Evolutionary conservation across 2,797 vertebrate species (phyloP).

Genomic region (Chloroceryle amazona): DNA sequence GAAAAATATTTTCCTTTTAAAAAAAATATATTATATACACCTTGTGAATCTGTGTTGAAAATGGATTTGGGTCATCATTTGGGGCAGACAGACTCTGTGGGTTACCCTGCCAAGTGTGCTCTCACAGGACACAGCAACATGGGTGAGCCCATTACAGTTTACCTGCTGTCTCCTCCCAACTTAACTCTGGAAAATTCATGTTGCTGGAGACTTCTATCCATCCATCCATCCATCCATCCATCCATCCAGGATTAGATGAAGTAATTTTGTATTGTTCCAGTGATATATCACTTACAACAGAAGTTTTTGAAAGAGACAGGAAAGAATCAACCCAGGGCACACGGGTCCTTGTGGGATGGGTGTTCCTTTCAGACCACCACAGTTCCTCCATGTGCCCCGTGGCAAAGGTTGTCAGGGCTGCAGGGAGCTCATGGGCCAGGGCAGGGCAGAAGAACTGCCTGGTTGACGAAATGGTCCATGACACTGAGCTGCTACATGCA

Average conservation of each 20-base stretch:
- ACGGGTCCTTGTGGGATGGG: not conserved
- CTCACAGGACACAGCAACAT: not conserved
- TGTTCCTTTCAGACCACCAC: not conserved
- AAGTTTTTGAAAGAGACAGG: not conserved
- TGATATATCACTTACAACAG: not conserved
- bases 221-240: not conserved
- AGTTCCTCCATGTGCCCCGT: accelerated
- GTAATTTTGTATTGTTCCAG: not conserved
- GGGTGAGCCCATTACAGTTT: not conserved
- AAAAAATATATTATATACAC: not conserved
- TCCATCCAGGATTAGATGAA: not conserved
- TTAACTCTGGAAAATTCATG: not conserved
- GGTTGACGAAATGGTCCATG: not conserved
- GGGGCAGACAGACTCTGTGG: not conserved
- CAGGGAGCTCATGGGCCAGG: not conserved
- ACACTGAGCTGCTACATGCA: not conserved
- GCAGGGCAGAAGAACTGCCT: not conserved
- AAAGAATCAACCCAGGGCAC: accelerated
- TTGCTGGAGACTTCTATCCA: not conserved
- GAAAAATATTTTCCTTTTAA: not conserved
- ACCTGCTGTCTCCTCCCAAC: not conserved
- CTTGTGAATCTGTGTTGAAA: not conserved
- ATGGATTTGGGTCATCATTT: not conserved
- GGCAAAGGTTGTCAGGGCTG: not conserved
- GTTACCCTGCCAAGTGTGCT: not conserved